Evolutionary conservation across 2,888 invertebrate genomes (phyloP).

Genomic region (Homarus gammarus): DNA sequence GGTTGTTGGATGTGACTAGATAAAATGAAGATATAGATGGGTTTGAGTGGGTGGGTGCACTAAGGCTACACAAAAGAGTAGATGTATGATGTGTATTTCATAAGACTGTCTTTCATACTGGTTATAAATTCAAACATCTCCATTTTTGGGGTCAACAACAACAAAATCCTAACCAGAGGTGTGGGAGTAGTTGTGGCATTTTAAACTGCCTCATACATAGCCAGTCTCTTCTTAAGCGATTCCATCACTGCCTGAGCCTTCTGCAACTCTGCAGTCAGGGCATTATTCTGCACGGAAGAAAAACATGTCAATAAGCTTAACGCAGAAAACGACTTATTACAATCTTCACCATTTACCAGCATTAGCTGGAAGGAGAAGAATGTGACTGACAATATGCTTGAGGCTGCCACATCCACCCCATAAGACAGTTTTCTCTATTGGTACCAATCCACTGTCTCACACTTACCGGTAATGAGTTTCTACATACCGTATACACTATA

Average conservation of each 20-base stretch:
- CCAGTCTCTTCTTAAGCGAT: slow-evolving; percentile 62
- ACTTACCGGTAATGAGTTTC: too few relatives aligned
- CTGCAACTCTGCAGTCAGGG: slow-evolving; percentile 67
- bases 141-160: background rate
- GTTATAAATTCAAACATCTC: background rate
- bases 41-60: too few relatives aligned
- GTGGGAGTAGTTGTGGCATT: slow-evolving; percentile 20
- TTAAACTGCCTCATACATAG: slow-evolving; percentile 68
- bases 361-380: background rate
- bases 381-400: background rate
- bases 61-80: too few relatives aligned
- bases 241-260: slow-evolving; percentile 60
- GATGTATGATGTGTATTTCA: too few relatives aligned
- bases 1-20: too few relatives aligned
- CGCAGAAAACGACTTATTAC: background rate
- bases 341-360: background rate
- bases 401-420: background rate
- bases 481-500: too few relatives aligned
- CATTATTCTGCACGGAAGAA: slow-evolving; percentile 56
- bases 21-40: too few relatives aligned
- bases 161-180: slow-evolving; percentile 39
- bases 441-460: too few relatives aligned
- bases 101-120: too few relatives aligned
- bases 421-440: background rate
- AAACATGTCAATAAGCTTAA: slow-evolving; percentile 80